Conservation (phyloP, 2,797 vertebrate species). For the Arnoldichthys spilopterus region DNA sequence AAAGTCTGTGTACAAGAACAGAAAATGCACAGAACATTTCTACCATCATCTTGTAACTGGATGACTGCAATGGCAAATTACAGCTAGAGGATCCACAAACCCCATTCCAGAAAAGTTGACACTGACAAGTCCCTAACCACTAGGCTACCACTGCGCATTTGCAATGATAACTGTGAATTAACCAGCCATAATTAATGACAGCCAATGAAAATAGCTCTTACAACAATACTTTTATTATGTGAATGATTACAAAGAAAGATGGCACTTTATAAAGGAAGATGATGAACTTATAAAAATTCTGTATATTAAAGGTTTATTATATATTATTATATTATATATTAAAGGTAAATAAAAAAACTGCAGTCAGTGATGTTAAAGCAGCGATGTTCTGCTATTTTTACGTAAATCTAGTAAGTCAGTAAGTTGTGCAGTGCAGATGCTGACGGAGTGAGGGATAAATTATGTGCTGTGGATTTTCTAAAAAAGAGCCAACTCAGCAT, state of each 20-base stretch:
- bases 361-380: not conserved
- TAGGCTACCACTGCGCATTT: no score
- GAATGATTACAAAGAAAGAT: not conserved
- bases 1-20: not conserved
- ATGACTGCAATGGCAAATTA: no score
- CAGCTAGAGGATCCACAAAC: no score
- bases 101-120: no score
- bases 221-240: not conserved
- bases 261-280: no score
- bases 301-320: no score
- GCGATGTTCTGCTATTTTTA: not conserved
- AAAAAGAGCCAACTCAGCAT: slow-evolving; percentile 33
- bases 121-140: no score
- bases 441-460: slow-evolving; percentile 1
- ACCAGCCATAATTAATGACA: not conserved
- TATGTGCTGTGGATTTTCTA: not conserved
- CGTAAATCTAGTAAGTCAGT: not conserved
- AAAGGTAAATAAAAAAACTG: not conserved
- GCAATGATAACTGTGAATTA: no score
- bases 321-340: no score
- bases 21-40: no score
- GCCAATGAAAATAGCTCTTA: not conserved
- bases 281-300: no score
- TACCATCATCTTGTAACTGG: no score
- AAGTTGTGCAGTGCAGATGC: slow-evolving; percentile 1